Percentiles rank a stretch among this genome's conserved stretches.
These are phyloP conservation scores for Orgyia antiqua DNA, from an alignment of 2,888 invertebrate genomes.

Conservation along the genomic window DNA sequence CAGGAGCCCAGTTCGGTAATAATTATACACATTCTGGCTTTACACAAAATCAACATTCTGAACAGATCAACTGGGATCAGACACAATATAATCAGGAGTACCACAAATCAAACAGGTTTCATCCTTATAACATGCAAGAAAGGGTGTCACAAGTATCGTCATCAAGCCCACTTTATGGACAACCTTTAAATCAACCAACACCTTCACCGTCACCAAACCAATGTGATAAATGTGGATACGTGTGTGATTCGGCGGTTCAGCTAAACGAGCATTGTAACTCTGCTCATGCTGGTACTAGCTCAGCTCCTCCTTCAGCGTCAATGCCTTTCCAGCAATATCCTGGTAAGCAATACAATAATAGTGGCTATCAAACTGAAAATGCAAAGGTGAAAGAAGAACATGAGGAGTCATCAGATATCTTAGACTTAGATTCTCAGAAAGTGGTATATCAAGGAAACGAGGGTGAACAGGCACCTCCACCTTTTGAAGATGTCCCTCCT, in stretches of 20 bases:
- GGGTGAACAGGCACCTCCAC: constrained; percentile 61
- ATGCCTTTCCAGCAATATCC: constrained; percentile 75
- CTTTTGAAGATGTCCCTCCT: constrained; percentile 55
- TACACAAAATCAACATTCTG: constrained; percentile 68
- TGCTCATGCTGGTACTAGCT: constrained; percentile 77
- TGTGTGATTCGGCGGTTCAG: constrained; percentile 86
- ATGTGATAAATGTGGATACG: constrained; percentile 90
- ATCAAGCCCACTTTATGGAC: constrained; percentile 76
- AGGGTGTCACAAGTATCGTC: constrained; percentile 73
- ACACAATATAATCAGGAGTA: constrained; percentile 67
- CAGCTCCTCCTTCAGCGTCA: constrained; percentile 57
- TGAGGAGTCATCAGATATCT: constrained; percentile 87
- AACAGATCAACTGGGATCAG: constrained; percentile 70
- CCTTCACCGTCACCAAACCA: constrained; percentile 86
- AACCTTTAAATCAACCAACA: constrained; percentile 81
- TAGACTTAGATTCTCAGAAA: constrained; percentile 93
- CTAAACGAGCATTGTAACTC: constrained; percentile 86
- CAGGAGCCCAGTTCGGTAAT: constrained; percentile 70
- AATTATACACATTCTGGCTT: constrained; percentile 72
- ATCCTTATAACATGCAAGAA: constrained; percentile 75
- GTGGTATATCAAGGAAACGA: constrained; percentile 86
- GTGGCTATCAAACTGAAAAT: constrained; percentile 66
- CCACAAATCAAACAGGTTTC: constrained; percentile 65
- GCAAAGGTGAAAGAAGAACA: constrained; percentile 80
- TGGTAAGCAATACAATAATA: constrained; percentile 64